These are phyloP conservation scores for Sisor rabdophorus DNA, from an alignment of 2,113 vertebrate species.

Conservation along the genomic window DNA sequence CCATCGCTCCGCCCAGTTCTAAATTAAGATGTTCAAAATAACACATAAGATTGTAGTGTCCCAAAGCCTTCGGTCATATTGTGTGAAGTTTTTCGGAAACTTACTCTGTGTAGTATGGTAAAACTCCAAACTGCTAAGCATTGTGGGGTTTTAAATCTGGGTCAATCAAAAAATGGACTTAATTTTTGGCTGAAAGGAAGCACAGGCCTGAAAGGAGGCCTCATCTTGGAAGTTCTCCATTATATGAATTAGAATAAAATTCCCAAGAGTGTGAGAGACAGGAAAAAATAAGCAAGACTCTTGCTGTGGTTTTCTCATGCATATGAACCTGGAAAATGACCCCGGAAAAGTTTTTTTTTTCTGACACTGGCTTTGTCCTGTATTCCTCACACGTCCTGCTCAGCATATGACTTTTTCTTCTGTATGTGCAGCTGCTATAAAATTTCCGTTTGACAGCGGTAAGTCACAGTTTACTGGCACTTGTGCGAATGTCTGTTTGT, in stretches of 20 bases:
- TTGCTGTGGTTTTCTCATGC: background rate
- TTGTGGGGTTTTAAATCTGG: background rate
- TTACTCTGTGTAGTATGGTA: background rate
- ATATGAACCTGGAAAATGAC: background rate
- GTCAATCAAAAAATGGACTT: background rate
- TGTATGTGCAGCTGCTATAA: background rate
- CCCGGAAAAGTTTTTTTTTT: background rate
- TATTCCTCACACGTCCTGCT: constrained; percentile 11
- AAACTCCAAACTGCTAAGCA: background rate
- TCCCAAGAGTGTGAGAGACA: background rate
- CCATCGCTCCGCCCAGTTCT: no score
- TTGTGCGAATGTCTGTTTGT: background rate
- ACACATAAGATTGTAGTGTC: no score
- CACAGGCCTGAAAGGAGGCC: background rate
- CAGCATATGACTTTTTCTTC: background rate
- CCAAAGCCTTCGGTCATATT: no score
- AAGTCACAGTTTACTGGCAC: constrained; percentile 4
- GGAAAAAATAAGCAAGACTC: background rate
- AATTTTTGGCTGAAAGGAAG: background rate
- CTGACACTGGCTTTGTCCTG: background rate
- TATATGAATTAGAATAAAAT: background rate
- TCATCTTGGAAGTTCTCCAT: constrained; percentile 13
- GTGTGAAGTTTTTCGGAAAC: no score
- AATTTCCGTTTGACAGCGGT: background rate
- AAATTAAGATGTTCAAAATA: no score